These are phyloP conservation scores for Melinaea marsaeus DNA, from an alignment of 2,888 invertebrate genomes.

Conservation along the genomic window DNA sequence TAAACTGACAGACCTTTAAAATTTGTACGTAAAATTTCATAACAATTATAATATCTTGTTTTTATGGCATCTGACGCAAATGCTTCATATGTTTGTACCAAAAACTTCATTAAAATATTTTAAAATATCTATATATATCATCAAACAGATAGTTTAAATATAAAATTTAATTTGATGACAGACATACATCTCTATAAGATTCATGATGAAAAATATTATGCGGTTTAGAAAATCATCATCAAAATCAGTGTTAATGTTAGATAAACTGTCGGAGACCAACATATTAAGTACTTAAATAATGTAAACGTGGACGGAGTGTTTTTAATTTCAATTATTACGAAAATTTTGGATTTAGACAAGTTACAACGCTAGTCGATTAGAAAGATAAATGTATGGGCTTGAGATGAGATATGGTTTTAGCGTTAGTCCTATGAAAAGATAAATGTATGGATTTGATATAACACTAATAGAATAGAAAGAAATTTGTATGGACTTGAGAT, in stretches of 20 bases:
- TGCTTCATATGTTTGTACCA: constrained; percentile 32
- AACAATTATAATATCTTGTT: constrained; percentile 27
- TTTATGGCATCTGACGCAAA: constrained; percentile 46
- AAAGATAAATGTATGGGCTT: too few species aligned
- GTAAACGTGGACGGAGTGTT: constrained; percentile 69
- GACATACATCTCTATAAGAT: neutral
- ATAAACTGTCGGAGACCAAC: constrained; percentile 46
- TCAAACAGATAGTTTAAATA: neutral
- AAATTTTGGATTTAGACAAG: constrained; percentile 4
- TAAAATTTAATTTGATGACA: neutral
- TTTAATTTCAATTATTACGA: constrained; percentile 35
- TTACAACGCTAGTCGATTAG: too few species aligned
- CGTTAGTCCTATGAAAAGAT: too few species aligned
- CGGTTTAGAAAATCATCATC: neutral
- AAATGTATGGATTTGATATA: too few species aligned
- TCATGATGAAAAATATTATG: neutral
- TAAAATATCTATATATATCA: neutral
- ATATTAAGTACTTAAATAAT: constrained; percentile 73
- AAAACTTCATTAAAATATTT: neutral
- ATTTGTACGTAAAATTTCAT: constrained; percentile 64
- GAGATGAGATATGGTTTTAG: too few species aligned
- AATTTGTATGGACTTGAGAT: too few species aligned
- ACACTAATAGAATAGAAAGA: too few species aligned
- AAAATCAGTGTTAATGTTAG: constrained; percentile 2
- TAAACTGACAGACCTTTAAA: constrained; percentile 58